Base-by-base conservation (phyloP, 2,797 vertebrate species). In the Remorina albescens region DNA sequence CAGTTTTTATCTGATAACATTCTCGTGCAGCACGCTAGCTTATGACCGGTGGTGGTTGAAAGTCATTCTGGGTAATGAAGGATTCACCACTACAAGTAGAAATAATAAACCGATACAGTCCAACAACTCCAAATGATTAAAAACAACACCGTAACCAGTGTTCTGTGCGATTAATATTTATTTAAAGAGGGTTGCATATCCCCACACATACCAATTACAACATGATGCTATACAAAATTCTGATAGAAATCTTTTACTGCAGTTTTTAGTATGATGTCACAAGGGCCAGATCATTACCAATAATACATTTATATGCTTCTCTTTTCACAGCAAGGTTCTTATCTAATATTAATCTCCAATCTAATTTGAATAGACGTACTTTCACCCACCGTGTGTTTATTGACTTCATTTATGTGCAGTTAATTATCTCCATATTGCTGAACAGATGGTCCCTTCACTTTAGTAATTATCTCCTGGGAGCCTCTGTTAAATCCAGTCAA, bases 401-500 rank as follows among this genome's bases (percentile, higher is more conserved):
- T 80, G 59, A 55, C 41, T 82, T 85, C 28, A 77, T 84, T 80
- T 64, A 83, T 69, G 61, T 84, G 70, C 44, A 59, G 73, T 84
- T 89, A 85, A 90, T 91, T 84, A 71, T 76, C 66, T 80, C 71
- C 75, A 74, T 81, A 74, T 78, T 86, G 80, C 80, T 23, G 77
- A 85, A 42, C 90, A 91, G 89, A 92, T 90, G 87, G 84, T 69
- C 51, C 25, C 19, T 21, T 81, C 64, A 57, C 74, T 86, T 75
- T 53, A 67, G 65, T 83, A 12, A 80, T 76, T 79, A 82, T 70
- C 80, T 71, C 76, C 26, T 68, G 85, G 82, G 72, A 78, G 65
- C 67, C 62, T 51, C 19, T 51, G 78, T 73, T 78, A 81, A 83
- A 80, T 80, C 73, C 61, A 75, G 57, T 78, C 80, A 71, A 41